A percentile compares a stretch with the other conserved stretches of the same genome.
These are phyloP conservation scores for Euwallacea similis DNA, from an alignment of 1,140 invertebrate species.

Conservation along the genomic window DNA sequence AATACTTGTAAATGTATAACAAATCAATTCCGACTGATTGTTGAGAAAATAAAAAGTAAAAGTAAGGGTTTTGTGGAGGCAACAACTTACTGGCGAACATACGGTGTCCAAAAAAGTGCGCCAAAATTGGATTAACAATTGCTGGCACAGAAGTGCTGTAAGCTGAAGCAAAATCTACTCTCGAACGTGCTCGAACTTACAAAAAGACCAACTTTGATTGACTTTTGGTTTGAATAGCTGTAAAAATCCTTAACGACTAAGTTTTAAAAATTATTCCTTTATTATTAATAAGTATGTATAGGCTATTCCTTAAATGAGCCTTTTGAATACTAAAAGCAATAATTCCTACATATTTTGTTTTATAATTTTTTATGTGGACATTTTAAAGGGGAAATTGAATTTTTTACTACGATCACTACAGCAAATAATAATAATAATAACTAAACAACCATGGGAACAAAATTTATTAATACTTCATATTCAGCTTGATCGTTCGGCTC, in stretches of 20 bases:
- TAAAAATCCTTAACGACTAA: conserved; percentile 36
- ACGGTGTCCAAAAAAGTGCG: conserved; percentile 46
- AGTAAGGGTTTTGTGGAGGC: too few species aligned
- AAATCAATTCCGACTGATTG: too few species aligned
- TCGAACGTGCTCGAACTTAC: conserved; percentile 46
- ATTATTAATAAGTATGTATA: conserved; percentile 22
- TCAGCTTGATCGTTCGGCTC: too few species aligned
- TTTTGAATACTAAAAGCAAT: conserved; percentile 29
- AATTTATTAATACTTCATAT: not conserved
- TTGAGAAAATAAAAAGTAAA: too few species aligned
- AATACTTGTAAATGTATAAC: too few species aligned
- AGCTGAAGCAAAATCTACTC: conserved; percentile 48
- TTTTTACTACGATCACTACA: not conserved
- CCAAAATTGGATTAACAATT: conserved; percentile 48
- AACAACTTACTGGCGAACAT: conserved; percentile 30
- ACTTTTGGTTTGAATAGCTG: conserved; percentile 34
- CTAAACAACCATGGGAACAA: not conserved
- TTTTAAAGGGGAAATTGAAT: not conserved
- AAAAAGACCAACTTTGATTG: conserved; percentile 46
- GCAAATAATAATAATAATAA: not conserved
- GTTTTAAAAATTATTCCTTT: conserved; percentile 22
- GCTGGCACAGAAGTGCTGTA: conserved; percentile 49
- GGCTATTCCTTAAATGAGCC: conserved; percentile 38
- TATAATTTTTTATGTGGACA: not conserved
- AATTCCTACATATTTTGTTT: conserved; percentile 28